Conservation (phyloP, 1,140 invertebrate genomes). For the Bacillus rossius region DNA sequence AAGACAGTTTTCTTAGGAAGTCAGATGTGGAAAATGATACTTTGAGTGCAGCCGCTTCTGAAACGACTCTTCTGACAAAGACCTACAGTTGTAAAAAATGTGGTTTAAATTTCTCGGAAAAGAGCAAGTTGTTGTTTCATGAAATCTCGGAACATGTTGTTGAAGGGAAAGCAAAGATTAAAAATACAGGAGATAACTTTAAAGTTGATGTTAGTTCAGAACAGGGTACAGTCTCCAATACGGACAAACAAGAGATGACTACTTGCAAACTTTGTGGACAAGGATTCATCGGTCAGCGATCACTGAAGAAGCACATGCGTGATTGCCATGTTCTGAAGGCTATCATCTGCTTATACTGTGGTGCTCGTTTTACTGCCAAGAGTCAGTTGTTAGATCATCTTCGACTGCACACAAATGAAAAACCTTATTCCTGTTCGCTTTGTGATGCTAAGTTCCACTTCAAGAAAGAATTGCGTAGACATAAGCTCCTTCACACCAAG, state of each 20-base stretch:
- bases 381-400: conserved; percentile 6
- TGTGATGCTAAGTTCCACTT: conserved; percentile 5
- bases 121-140: conserved; percentile 3
- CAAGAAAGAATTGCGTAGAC: conserved; percentile 7
- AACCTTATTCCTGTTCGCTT: conserved; percentile 5
- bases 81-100: conserved; percentile 6
- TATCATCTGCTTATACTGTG: conserved; percentile 13
- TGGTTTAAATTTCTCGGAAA: background rate
- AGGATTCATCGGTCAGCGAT: conserved; percentile 1
- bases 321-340: conserved; percentile 4
- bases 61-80: background rate
- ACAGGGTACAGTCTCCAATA: background rate
- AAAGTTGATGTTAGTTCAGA: background rate
- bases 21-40: background rate
- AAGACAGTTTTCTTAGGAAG: background rate
- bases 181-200: background rate
- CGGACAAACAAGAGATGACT: background rate
- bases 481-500: background rate
- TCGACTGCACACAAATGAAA: conserved; percentile 10
- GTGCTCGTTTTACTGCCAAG: conserved; percentile 4
- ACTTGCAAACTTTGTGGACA: conserved; percentile 1
- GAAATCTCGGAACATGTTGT: conserved; percentile 10
- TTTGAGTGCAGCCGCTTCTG: background rate
- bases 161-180: background rate
- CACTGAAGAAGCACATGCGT: conserved; percentile 3